A percentile compares a stretch with the other conserved stretches of the same genome.
Conservation (phyloP, 2,797 vertebrate species). For the Sparidentex hasta region DNA sequence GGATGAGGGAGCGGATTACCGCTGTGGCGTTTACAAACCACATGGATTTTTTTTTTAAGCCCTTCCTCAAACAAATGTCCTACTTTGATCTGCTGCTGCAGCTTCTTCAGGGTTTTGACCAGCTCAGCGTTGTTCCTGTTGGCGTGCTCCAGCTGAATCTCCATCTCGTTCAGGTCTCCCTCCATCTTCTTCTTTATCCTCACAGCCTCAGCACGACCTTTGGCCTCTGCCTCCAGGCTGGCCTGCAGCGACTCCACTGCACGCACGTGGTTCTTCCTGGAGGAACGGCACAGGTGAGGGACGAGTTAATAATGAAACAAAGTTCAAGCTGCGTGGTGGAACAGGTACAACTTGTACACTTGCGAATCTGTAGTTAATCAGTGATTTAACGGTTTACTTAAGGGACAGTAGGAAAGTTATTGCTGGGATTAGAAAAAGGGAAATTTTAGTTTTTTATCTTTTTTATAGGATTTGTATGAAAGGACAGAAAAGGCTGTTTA, state of each 20-base stretch:
- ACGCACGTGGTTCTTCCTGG: constrained; percentile 86
- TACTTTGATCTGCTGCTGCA: constrained; percentile 87
- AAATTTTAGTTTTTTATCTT: no score
- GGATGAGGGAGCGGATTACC: neutral
- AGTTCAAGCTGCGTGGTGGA: neutral
- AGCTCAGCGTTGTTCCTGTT: constrained; percentile 85
- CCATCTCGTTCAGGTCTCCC: constrained; percentile 86
- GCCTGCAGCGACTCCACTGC: constrained; percentile 87
- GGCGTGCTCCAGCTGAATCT: constrained; percentile 85
- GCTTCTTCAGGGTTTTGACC: constrained; percentile 83
- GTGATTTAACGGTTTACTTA: neutral
- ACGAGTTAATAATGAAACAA: neutral
- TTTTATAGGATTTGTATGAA: neutral
- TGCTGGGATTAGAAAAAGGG: no score
- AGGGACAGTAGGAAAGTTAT: neutral
- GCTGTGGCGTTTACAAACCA: neutral
- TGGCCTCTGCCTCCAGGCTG: constrained; percentile 86
- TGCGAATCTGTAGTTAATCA: neutral
- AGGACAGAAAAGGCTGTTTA: neutral
- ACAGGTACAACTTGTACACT: neutral
- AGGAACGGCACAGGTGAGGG: neutral
- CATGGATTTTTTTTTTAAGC: neutral
- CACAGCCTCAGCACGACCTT: constrained; percentile 83
- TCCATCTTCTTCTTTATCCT: constrained; percentile 88
- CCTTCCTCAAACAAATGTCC: neutral